Evolutionary conservation across 2,888 invertebrate species (phyloP), one percentile per base, ranked within the genome.

Genomic region (Euspilapteryx auroguttella): DNA sequence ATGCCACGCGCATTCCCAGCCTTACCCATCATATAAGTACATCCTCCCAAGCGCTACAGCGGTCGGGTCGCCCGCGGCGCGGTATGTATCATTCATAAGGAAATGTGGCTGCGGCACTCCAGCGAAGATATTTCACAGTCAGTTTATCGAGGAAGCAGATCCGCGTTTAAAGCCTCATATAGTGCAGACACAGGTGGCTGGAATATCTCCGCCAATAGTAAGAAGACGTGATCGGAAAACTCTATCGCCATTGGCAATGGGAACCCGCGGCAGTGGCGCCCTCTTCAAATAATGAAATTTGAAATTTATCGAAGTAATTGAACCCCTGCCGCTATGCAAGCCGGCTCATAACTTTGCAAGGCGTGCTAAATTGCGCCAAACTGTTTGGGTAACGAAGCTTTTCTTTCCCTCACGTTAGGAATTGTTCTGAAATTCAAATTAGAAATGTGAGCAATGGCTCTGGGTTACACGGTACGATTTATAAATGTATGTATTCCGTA

Each of bases 221-320:
- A 57, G 48, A 48, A 59, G 66, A 69, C 71, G 69, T 71, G 69
- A 69, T 66, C 66, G 56, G 71, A 61, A 66, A 68, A 55, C 61
- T 50, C 50, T 57, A 64, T 61, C 43, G 56, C 59, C 54, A 63
- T 63, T 61, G 64, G 56, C 57, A 62, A 58, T 57, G 62, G 59
- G 62, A 63, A 10, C 8, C 21, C 21, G 21, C 7, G 12, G 2
- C 10, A 4, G 29, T 7, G 15, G 14, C 61, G 62, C 65, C 62
- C 65, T 69, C 55, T 64, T 66, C 65, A 68, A 68, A 68, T 68
- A 68, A 69, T 66, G 64, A 68, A 68, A 68, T 69, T 66, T 68
- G 55, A 68, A 71, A 68, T 69, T 68, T 69, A 69, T 68, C 65
- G 61, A 57, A 46, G 49, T 62, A 54, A 64, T 65, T 55, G 52